Evolutionary conservation across 2,888 invertebrate genomes (phyloP).

Genomic region (Pyrochroa serraticornis): DNA sequence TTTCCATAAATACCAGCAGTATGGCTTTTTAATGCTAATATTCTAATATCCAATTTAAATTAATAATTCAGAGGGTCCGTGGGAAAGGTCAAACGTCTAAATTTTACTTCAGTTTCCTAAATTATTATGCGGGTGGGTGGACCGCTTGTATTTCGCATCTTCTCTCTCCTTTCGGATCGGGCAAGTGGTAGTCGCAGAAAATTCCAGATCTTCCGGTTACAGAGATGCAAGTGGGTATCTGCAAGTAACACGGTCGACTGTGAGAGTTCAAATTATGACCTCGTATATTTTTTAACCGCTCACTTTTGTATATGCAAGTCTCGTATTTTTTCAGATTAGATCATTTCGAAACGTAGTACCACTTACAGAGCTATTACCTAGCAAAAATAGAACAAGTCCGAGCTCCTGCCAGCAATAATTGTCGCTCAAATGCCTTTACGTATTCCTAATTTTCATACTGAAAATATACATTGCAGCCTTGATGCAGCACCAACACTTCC

Average conservation of each 20-base stretch:
- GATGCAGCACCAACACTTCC: no score
- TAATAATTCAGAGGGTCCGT: slow-evolving; percentile 1
- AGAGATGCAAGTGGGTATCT: slow-evolving; percentile 2
- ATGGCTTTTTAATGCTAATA: slow-evolving; percentile 1
- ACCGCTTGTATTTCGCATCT: no score
- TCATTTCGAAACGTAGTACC: slow-evolving; percentile 22
- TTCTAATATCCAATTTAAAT: slow-evolving; percentile 1
- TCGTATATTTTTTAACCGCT: slow-evolving; percentile 32
- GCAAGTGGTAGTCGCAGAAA: not conserved
- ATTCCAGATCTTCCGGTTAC: slow-evolving; percentile 20
- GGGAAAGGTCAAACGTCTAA: slow-evolving; percentile 3
- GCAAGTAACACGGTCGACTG: slow-evolving; percentile 17
- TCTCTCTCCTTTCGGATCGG: no score
- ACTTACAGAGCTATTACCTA: slow-evolving; percentile 12
- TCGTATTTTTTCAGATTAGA: slow-evolving; percentile 23
- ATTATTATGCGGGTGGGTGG: no score
- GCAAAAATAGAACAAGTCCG: slow-evolving; percentile 19
- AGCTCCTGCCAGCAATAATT: slow-evolving; percentile 16
- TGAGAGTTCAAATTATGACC: slow-evolving; percentile 34
- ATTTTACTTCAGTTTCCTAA: no score
- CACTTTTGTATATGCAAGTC: slow-evolving; percentile 26
- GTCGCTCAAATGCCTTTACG: slow-evolving; percentile 19
- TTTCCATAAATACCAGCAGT: not conserved
- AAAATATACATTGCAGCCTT: slow-evolving; percentile 22
- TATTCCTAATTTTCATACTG: slow-evolving; percentile 23